Evolutionary conservation across 2,113 vertebrate species (phyloP), one percentile per base, ranked within the genome.

Genomic region (Neomonachus schauinslandi): DNA sequence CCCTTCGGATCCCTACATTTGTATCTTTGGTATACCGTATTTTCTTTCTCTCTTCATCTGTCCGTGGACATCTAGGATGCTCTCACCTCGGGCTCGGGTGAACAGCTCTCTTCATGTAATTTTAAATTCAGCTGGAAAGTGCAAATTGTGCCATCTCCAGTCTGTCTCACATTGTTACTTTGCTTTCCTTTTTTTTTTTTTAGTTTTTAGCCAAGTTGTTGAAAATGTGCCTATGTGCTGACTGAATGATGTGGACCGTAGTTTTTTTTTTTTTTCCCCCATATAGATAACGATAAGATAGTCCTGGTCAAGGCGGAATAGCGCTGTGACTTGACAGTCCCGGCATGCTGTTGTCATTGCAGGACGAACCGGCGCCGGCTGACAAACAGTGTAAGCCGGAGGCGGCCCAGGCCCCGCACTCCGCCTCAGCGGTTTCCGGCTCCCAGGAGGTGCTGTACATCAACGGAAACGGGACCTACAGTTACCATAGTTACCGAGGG

Each of bases 401-500:
- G 96, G 97, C 98, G n/a, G 97, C 99, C 98, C 99, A 99, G 98
- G 98, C 99, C 98, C 98, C 99, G 96, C 99, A 99, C 85, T 98
- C 99, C 89, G 98, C 99, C 83, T 98, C 99, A 89, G 98, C 99
- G 80, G 99, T 99, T 97, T 99, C 99, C 31, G 99, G 99, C 98
- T 98, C 99, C 4, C 99, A 99, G 98, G 99, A 99, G 97, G 99
- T 99, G 98, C 95, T 99, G 98, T 99, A 99, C 98, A 99, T 99
- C 98, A 99, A 99, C 22, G 99, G 99, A 94, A 99, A 99, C 36
- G 99, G 99, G 92, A 99, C 99, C 98, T 99, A 99, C 98, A 99
- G 99, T 99, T 99, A 99, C 99, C 99, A 99, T 98, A 99, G 99
- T 97, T 99, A 99, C 99, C 97, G 99, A 98, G 99, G 99, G 93